A percentile compares a stretch with the other conserved stretches of the same genome.
phyloP scores from a whole-genome alignment of 2,797 vertebrate species.

The Halcyon chelicuti region DNA sequence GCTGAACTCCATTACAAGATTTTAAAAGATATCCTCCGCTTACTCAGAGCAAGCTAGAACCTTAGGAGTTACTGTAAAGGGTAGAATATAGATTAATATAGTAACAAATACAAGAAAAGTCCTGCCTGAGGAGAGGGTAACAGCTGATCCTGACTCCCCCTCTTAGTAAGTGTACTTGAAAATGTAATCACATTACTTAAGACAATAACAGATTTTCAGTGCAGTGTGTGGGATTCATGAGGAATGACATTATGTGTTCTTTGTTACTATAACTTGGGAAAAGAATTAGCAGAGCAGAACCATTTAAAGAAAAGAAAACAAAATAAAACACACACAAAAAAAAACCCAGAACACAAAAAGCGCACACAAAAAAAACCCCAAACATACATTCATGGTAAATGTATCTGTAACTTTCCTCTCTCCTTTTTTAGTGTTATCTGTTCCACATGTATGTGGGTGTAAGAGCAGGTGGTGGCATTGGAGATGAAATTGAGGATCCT shows the following conservation, averaged over 20 bases:
- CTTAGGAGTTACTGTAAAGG: not conserved
- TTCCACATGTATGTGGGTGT: conserved; percentile 99
- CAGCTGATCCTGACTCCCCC: not conserved
- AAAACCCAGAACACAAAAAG: no score
- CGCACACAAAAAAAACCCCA: no score
- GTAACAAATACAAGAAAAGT: not conserved
- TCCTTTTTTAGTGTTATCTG: conserved; percentile 89
- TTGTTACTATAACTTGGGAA: not conserved
- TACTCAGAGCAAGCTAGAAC: not conserved
- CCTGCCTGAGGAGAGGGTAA: not conserved
- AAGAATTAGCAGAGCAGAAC: not conserved
- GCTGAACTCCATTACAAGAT: not conserved
- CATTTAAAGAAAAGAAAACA: not conserved
- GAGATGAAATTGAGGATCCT: conserved; percentile 98
- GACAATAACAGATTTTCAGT: not conserved
- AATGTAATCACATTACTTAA: not conserved
- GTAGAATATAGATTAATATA: not conserved
- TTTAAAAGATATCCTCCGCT: not conserved
- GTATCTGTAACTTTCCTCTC: not conserved
- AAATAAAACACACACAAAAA: no score
- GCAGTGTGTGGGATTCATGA: not conserved
- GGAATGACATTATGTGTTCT: not conserved
- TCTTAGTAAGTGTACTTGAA: not conserved
- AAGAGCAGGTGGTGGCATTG: conserved; percentile 97
- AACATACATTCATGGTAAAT: not conserved